Evolutionary conservation across 2,797 vertebrate species (phyloP).

Genomic region (Chaetophractus vellerosus): DNA sequence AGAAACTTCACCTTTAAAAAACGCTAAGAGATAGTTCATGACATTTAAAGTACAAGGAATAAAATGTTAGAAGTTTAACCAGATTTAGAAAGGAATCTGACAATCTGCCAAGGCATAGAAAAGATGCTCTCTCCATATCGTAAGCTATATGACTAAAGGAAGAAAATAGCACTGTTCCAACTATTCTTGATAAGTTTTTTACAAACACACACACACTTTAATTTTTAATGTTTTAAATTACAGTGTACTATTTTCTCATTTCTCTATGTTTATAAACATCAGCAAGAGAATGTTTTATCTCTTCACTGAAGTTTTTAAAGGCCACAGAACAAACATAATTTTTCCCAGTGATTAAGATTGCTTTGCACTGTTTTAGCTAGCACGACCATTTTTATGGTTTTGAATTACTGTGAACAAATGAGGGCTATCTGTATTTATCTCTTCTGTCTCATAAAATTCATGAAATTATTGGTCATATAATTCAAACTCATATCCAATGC

Average conservation of each 20-base stretch:
- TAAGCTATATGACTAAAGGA: not conserved
- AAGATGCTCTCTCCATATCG: not conserved
- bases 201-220: not conserved
- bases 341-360: not conserved
- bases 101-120: not conserved
- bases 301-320: not conserved
- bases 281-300: not conserved
- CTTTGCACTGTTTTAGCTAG: not conserved
- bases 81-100: not conserved
- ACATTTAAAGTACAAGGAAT: not conserved
- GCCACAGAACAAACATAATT: not conserved
- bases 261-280: not conserved
- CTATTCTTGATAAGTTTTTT: not conserved
- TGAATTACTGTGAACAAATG: not conserved
- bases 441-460: not conserved
- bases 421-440: not conserved
- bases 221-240: not conserved
- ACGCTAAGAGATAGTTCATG: not conserved
- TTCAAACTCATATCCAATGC: not conserved
- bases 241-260: not conserved
- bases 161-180: not conserved
- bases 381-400: not conserved
- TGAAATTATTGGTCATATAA: not conserved
- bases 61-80: not conserved
- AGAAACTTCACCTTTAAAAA: not conserved